These are phyloP conservation scores for Aplodontia rufa DNA, from an alignment of 2,113 vertebrate genomes.

Conservation along the genomic window DNA sequence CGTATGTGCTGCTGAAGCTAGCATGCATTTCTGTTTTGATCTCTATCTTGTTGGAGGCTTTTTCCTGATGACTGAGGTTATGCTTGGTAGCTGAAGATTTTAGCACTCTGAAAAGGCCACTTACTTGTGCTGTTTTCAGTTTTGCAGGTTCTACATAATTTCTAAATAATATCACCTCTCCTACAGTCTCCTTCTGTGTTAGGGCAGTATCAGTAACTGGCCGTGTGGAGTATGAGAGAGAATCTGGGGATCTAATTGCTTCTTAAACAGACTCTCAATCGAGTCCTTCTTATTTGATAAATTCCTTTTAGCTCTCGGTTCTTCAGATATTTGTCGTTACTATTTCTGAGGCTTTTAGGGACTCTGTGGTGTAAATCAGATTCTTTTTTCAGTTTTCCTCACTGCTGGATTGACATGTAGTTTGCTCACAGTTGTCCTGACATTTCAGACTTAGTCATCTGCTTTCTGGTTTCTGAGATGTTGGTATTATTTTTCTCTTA, in stretches of 20 bases:
- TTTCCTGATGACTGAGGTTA: background rate
- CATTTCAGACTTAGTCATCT: background rate
- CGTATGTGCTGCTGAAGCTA: too few species aligned
- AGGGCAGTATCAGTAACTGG: background rate
- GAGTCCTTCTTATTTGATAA: background rate
- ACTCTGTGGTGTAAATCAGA: background rate
- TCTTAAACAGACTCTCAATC: background rate
- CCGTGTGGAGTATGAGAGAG: background rate
- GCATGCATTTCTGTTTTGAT: background rate
- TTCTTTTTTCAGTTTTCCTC: background rate
- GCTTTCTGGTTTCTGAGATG: background rate
- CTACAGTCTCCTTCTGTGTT: background rate
- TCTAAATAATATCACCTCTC: background rate
- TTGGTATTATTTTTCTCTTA: background rate
- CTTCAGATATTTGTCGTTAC: background rate
- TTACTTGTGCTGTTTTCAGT: background rate
- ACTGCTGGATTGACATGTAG: background rate
- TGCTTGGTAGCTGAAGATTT: background rate
- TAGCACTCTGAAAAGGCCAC: background rate
- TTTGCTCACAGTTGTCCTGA: background rate
- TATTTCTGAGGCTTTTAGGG: background rate
- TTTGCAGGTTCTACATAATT: background rate
- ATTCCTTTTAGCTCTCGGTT: background rate
- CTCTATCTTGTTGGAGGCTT: background rate
- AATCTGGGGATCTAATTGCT: background rate